Conservation (phyloP, 1,140 invertebrate species). For the Pseudomyrmex pallidus region DNA sequence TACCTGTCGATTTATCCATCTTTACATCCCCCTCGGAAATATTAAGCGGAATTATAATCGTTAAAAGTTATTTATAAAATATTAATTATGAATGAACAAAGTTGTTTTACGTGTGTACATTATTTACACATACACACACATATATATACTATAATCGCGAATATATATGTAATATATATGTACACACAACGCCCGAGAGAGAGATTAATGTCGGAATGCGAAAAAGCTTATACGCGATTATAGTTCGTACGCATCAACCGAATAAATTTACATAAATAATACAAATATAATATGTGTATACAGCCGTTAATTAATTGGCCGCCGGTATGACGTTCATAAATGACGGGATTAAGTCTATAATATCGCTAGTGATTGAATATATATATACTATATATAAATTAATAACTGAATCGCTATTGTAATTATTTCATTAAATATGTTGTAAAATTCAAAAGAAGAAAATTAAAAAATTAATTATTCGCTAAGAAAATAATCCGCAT, state of each 20-base stretch:
- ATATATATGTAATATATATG: too few species aligned
- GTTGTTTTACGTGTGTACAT: too few species aligned
- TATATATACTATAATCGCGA: too few species aligned
- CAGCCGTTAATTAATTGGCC: not conserved
- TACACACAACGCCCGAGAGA: too few species aligned
- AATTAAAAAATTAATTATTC: constrained; percentile 23
- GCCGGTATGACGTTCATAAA: constrained; percentile 26
- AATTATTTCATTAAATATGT: constrained; percentile 43
- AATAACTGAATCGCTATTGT: constrained; percentile 30
- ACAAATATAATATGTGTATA: constrained; percentile 13
- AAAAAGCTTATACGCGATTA: not conserved
- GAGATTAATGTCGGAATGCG: not conserved
- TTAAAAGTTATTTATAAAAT: not conserved
- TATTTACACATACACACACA: too few species aligned
- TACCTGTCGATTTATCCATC: constrained; percentile 7
- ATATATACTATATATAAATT: constrained; percentile 1
- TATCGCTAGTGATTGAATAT: constrained; percentile 7
- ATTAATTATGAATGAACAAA: not conserved
- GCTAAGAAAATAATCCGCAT: constrained; percentile 18
- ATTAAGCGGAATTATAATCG: constrained; percentile 19
- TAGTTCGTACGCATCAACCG: not conserved
- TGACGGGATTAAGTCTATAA: constrained; percentile 32
- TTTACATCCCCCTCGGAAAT: not conserved
- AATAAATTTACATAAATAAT: constrained; percentile 46
- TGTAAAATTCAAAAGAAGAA: constrained; percentile 10